Base-by-base conservation (phyloP, 1,140 invertebrate species). In the Lucilia cuprina region DNA sequence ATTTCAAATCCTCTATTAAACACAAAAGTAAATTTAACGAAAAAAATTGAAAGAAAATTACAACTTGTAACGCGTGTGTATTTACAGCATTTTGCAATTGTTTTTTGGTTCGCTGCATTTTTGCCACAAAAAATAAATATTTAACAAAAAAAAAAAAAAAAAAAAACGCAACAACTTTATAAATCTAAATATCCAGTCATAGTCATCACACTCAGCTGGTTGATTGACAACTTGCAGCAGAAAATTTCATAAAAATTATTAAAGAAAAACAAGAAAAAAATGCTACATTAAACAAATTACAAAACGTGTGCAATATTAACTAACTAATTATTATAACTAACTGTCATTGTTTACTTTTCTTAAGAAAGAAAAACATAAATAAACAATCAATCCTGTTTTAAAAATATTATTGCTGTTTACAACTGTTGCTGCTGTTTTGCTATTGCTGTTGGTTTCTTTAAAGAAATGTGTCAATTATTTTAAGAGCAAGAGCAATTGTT, bases 401-500 rank as follows among this genome's bases (percentile, higher is more conserved):
- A 41, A 41, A 41, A 41, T 5, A 7, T 41, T 7, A 8, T 41
- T 41, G 41, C 41, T 55, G 13, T 13, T 17, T 8, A 55, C 13
- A 5, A 14, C 50, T 55, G 50, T 55, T 55, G 50, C 50, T 13
- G 2, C 12, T 55, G 50, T 0, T 55, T 55, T 55, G 12, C 17
- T 55, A 2, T 55, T 55, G 50, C 21, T 70, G 65, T 9, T 21
- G 55, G 21, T 78, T 78, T 19, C 17, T 30, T 30, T n/a, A 19
- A 41, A 80, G n/a, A 80, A 25, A 80, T 80, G 77, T 80, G 77
- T 80, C 77, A 80, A 49, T 19, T 25, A 50, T 21, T 25, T 80
- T 80, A 19, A 80, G 77, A 50, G 77, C 77, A 80, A 80, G 77
- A 21, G 77, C 77, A 80, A 80, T 50, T 49, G 12, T 13, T 55